A percentile compares a stretch with the other conserved stretches of the same genome.
Conservation (phyloP, 2,797 vertebrate species). For the Semaprochilodus insignis region DNA sequence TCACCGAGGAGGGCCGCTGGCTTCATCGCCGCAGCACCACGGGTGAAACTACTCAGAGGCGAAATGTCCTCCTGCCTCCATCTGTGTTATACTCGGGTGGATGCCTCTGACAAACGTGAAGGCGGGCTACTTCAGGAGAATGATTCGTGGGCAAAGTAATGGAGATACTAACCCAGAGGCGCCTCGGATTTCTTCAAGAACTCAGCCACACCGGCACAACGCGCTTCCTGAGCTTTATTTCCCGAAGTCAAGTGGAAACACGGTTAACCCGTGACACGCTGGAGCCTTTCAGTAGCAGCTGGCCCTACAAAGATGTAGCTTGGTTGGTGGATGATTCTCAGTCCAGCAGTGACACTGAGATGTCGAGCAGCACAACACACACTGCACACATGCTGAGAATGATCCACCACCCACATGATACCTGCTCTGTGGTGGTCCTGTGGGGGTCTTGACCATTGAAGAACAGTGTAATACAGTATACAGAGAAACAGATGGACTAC, state of each 20-base stretch:
- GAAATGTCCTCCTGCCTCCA: slow-evolving; percentile 17
- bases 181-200: slow-evolving; percentile 17
- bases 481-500: no score
- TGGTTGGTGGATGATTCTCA: no score
- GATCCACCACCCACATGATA: no score
- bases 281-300: not conserved
- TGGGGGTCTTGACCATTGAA: no score
- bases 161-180: slow-evolving; percentile 5
- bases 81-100: slow-evolving; percentile 13
- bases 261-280: not conserved
- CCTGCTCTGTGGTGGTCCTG: no score
- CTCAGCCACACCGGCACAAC: not conserved
- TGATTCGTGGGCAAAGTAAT: slow-evolving; percentile 23
- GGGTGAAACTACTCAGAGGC: slow-evolving; percentile 1
- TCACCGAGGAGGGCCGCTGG: not conserved
- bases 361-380: no score
- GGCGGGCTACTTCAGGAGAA: slow-evolving; percentile 21
- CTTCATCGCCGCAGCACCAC: not conserved
- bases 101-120: slow-evolving; percentile 1
- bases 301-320: no score
- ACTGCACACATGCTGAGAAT: no score
- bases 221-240: not conserved
- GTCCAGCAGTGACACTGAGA: no score
- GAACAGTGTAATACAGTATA: no score
- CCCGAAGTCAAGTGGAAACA: not conserved